These are phyloP conservation scores for Bombus confusus DNA, from an alignment of 1,140 invertebrate species.

Conservation along the genomic window DNA sequence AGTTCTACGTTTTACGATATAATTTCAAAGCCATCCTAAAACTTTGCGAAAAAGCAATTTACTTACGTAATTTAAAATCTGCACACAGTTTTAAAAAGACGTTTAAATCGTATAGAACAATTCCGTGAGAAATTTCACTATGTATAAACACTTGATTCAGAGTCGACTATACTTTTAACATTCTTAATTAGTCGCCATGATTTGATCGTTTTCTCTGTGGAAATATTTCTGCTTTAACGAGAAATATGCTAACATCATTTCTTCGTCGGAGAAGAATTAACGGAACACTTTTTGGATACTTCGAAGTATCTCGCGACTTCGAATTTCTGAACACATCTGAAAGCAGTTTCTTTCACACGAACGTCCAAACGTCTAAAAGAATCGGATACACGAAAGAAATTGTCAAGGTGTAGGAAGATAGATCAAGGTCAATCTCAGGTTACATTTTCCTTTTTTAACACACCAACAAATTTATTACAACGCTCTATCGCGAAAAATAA, in stretches of 20 bases:
- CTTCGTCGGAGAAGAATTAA: neutral
- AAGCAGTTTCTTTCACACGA: neutral
- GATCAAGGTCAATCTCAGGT: neutral
- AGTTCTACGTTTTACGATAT: neutral
- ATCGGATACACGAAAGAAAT: neutral
- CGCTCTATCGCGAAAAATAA: neutral
- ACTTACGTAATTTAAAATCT: neutral
- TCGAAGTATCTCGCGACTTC: slow-evolving; percentile 5
- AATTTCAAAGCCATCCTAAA: neutral
- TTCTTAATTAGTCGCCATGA: neutral
- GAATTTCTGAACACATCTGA: slow-evolving; percentile 22
- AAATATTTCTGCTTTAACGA: neutral
- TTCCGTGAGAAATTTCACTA: neutral
- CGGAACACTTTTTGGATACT: slow-evolving; percentile 27
- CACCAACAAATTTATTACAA: neutral
- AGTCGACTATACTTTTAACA: slow-evolving; percentile 5
- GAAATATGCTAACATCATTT: neutral
- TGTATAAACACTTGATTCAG: neutral
- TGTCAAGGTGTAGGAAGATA: neutral
- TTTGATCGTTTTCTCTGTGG: neutral
- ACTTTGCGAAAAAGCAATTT: neutral
- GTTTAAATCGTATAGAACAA: neutral
- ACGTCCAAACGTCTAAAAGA: neutral
- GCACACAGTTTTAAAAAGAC: neutral
- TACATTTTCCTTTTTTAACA: neutral